Percentiles rank a stretch among this genome's conserved stretches.
Evolutionary conservation across 2,797 vertebrate species (phyloP).

Genomic region (Acanthurus leucopareius): DNA sequence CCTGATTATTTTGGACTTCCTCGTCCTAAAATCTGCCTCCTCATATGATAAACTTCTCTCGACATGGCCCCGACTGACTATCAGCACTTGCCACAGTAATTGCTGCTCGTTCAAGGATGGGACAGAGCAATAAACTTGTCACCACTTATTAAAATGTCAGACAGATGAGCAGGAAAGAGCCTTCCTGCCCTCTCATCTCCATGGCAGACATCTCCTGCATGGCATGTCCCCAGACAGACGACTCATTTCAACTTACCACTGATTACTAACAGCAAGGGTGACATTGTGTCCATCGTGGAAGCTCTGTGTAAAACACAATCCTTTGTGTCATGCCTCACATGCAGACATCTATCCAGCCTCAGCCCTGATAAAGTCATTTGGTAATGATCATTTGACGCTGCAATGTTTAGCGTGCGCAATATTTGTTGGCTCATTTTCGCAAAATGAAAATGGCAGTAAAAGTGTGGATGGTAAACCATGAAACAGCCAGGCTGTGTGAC

Average conservation of each 20-base stretch:
- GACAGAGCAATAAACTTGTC: constrained; percentile 80
- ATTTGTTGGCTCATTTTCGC: constrained; percentile 30
- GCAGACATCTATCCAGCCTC: constrained; percentile 22
- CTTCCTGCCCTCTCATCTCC: constrained; percentile 70
- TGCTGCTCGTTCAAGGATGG: constrained; percentile 76
- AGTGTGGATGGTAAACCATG: not conserved
- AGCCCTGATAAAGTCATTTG: constrained; percentile 9
- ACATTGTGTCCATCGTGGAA: constrained; percentile 62
- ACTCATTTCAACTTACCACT: constrained; percentile 69
- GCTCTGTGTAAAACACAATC: constrained; percentile 60
- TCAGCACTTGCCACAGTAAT: constrained; percentile 68
- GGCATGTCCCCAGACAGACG: constrained; percentile 63
- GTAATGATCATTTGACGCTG: constrained; percentile 28
- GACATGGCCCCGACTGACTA: constrained; percentile 48
- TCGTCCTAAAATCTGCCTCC: constrained; percentile 14
- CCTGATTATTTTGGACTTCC: too few species aligned
- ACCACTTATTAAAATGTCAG: constrained; percentile 70
- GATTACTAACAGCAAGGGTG: constrained; percentile 60
- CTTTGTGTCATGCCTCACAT: constrained; percentile 39
- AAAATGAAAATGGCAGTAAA: constrained; percentile 12
- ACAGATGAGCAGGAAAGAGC: constrained; percentile 67
- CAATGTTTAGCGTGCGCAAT: constrained; percentile 1
- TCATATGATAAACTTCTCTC: constrained; percentile 55
- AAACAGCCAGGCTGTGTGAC: not conserved
- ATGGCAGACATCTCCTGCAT: constrained; percentile 64